Evolutionary conservation across 2,888 invertebrate genomes (phyloP), one percentile per base, ranked within the genome.

Genomic region (Neoaliturus tenellus): DNA sequence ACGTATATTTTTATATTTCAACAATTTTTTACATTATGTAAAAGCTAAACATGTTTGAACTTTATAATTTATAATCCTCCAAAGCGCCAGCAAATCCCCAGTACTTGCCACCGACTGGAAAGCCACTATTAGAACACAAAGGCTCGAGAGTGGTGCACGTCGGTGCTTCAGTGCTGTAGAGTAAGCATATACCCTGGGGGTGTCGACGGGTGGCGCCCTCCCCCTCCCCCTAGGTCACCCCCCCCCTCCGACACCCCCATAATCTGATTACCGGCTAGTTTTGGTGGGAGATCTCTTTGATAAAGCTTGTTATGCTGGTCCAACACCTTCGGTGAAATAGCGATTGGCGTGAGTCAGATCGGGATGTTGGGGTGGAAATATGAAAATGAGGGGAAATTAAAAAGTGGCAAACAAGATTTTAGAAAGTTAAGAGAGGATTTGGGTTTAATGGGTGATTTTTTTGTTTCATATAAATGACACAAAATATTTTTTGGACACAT

Each of bases 181-280:
- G 82, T 82, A 82, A 82, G 82, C 82, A 73, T 48, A 44, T 82
- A 82, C 71, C 82, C 51, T 20, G 73, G 20, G 73, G 82, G 71
- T 14, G n/a, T 17, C 78, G 31, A 35, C 35, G 78, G 78, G 78
- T 31, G 48, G 51, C 10, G 5, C 20, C 33, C 23, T 31, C 31
- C 33, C 55, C 31, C 35, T 14, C 33, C 10, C 55, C 78, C 25
- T 3, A 23, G 39, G n/a, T 8, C 5, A n/a, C 71, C 33, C 8
- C 75, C 23, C 71, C 1, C 23, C 4, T 8, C 10, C 5, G 3
- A 6, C 14, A 6, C 71, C 35, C 78, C 28, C 51, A 14, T 78
- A 78, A 78, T 78, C 78, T 25, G 78, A 78, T 78, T 55, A 78
- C 78, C 78, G 55, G 55, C 78, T 78, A 78, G 78, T 78, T 78